These are phyloP conservation scores for Eira barbara DNA, from an alignment of 2,113 vertebrate genomes.

Conservation along the genomic window DNA sequence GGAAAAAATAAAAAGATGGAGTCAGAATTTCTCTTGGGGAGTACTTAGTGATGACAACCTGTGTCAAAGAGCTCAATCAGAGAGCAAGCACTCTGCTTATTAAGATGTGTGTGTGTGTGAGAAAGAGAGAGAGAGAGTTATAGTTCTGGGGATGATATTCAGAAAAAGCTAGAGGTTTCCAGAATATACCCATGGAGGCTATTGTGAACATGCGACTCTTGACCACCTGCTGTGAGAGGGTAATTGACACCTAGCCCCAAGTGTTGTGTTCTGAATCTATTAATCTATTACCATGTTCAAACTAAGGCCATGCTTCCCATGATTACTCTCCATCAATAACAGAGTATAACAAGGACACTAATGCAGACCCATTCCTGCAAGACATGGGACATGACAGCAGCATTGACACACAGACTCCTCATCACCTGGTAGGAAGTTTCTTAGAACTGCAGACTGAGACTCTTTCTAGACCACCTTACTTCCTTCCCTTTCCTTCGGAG, in stretches of 20 bases:
- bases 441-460: not conserved
- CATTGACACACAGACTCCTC: not conserved
- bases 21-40: not conserved
- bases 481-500: not conserved
- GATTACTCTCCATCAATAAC: not conserved
- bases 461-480: not conserved
- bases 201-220: not conserved
- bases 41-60: not conserved
- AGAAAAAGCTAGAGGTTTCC: not conserved
- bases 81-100: not conserved
- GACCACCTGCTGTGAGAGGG: not conserved
- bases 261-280: not conserved
- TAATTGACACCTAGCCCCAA: not conserved
- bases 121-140: too few relatives aligned
- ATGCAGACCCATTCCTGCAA: not conserved
- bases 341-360: not conserved
- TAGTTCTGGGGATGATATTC: not conserved
- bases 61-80: not conserved
- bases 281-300: not conserved
- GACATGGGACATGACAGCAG: not conserved
- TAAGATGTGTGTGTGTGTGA: not conserved
- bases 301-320: not conserved
- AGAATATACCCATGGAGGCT: not conserved
- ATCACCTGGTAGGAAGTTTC: not conserved
- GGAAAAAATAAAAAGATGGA: too few relatives aligned